phyloP scores from a whole-genome alignment of 1,140 invertebrate species.

The Hesperophylax magnus region DNA sequence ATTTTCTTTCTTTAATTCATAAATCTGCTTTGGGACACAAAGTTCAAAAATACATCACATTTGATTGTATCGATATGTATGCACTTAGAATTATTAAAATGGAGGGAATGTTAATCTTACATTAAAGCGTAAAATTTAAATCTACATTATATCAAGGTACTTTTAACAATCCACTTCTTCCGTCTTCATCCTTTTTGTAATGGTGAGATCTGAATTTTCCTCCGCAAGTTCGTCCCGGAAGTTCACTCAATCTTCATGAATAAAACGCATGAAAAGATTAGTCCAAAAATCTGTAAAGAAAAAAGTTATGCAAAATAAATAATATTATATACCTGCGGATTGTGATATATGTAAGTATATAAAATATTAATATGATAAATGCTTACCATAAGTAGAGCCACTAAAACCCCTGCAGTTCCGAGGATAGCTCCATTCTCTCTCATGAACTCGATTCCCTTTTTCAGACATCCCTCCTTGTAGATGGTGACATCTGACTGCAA shows the following conservation, averaged over 20 bases:
- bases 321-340: too few relatives aligned
- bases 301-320: constrained; percentile 25
- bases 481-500: constrained; percentile 75
- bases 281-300: constrained; percentile 77
- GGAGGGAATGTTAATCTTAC: neutral
- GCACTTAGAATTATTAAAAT: too few relatives aligned
- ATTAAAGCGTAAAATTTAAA: constrained; percentile 8
- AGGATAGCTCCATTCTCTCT: constrained; percentile 84
- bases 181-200: constrained; percentile 1
- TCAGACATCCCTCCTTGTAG: constrained; percentile 81
- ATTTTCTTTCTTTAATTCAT: too few relatives aligned
- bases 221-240: neutral
- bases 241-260: constrained; percentile 81
- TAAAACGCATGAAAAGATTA: constrained; percentile 80
- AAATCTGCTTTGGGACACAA: too few relatives aligned
- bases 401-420: constrained; percentile 84
- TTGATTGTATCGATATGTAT: too few relatives aligned
- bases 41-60: too few relatives aligned
- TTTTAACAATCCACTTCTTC: constrained; percentile 2
- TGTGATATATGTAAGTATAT: too few relatives aligned
- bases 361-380: too few relatives aligned
- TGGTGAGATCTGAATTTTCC: constrained; percentile 16
- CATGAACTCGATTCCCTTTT: constrained; percentile 79
- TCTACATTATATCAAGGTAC: constrained; percentile 31
- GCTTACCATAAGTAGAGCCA: constrained; percentile 86